phyloP scores from a whole-genome alignment of 2,888 invertebrate genomes.

The Dorcus parallelipipedus region DNA sequence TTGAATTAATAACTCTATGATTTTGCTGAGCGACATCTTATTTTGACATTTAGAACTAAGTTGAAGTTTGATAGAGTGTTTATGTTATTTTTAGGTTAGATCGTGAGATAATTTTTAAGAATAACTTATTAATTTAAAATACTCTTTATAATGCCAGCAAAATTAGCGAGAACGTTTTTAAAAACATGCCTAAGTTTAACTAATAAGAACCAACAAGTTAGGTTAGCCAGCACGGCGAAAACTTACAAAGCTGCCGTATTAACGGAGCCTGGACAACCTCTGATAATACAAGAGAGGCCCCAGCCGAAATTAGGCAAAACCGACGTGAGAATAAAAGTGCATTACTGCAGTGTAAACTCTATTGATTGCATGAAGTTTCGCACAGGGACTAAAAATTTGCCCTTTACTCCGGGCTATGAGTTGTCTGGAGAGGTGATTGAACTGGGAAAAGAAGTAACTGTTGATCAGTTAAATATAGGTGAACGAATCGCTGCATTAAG shows the following conservation, averaged over 20 bases:
- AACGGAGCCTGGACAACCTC: conserved; percentile 50
- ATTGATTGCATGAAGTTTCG: conserved; percentile 56
- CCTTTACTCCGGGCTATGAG: conserved; percentile 65
- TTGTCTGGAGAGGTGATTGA: conserved; percentile 59
- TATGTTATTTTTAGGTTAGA: too few species aligned
- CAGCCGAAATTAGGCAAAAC: conserved; percentile 48
- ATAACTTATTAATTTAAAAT: too few species aligned
- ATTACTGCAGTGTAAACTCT: conserved; percentile 64
- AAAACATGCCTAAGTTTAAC: conserved; percentile 6
- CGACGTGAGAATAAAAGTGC: conserved; percentile 61
- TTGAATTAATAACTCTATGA: too few species aligned
- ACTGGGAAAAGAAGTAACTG: conserved; percentile 51
- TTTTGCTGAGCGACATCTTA: too few species aligned
- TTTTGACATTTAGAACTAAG: too few species aligned
- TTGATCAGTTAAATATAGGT: conserved; percentile 48
- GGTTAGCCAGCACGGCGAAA: conserved; percentile 17
- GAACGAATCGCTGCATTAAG: conserved; percentile 60
- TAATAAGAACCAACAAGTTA: conserved; percentile 11
- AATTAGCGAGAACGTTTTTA: conserved; percentile 13
- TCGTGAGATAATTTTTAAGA: too few species aligned
- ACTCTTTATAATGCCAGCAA: conserved; percentile 4
- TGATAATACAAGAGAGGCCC: conserved; percentile 49
- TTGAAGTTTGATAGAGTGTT: too few species aligned
- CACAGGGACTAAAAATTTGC: conserved; percentile 51
- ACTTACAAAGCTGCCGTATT: conserved; percentile 53